phyloP scores from a whole-genome alignment of 2,113 vertebrate genomes.

The Nicator chloris region DNA sequence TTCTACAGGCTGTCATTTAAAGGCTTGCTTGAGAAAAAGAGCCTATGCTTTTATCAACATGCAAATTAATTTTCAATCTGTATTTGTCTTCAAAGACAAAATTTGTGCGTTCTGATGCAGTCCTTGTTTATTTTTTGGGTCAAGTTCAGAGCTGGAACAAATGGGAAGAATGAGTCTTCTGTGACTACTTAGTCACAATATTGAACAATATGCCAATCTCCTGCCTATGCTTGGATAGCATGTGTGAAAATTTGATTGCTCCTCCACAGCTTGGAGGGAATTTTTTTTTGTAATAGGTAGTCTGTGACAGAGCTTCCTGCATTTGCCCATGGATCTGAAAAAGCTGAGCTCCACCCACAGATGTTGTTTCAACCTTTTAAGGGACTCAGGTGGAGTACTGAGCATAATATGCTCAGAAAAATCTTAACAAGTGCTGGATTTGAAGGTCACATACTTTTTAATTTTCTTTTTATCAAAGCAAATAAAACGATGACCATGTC shows the following conservation, averaged over 20 bases:
- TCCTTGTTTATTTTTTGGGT: constrained; percentile 33
- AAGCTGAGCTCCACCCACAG: neutral
- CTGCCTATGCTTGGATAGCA: neutral
- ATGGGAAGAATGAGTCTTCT: neutral
- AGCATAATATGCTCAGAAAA: neutral
- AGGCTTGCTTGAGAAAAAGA: neutral
- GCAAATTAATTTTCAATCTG: neutral
- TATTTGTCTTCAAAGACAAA: neutral
- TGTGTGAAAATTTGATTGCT: neutral
- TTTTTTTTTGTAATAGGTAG: neutral
- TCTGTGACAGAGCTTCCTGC: neutral
- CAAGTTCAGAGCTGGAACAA: constrained; percentile 3
- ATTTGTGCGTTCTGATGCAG: neutral
- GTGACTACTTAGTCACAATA: constrained; percentile 11
- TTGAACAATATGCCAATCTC: constrained; percentile 22
- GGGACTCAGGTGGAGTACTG: neutral
- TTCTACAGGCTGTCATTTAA: neutral
- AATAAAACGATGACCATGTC: neutral
- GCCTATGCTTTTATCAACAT: neutral
- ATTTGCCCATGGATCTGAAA: neutral
- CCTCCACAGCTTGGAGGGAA: neutral
- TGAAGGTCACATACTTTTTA: neutral
- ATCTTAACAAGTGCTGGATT: neutral
- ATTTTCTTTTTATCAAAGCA: neutral
- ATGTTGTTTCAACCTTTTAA: neutral